Evolutionary conservation across 2,888 invertebrate genomes (phyloP).

Genomic region (Byasa hedistus): DNA sequence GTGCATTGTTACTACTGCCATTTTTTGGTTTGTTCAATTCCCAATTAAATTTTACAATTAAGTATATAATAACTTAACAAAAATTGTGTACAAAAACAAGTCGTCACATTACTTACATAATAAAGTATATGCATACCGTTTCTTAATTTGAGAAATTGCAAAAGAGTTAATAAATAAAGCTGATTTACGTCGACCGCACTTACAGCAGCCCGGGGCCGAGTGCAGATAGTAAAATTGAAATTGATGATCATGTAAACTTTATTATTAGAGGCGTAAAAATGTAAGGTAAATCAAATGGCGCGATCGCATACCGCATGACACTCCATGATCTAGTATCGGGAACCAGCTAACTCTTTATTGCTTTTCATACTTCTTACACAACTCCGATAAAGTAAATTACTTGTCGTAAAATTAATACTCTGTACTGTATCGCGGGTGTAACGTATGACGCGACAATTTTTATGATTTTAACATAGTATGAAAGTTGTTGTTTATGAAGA

Average conservation of each 20-base stretch:
- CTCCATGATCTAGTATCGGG: conserved; percentile 48
- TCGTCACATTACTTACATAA: not conserved
- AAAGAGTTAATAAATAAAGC: conserved; percentile 48
- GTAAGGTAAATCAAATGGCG: conserved; percentile 64
- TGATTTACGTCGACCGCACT: conserved; percentile 59
- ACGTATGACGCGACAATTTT: conserved; percentile 69
- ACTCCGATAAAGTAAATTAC: conserved; percentile 75
- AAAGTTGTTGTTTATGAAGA: not conserved
- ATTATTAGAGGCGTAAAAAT: conserved; percentile 69
- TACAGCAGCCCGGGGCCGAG: conserved; percentile 54
- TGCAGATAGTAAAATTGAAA: conserved; percentile 68
- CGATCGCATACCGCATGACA: conserved; percentile 42
- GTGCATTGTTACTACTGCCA: not conserved
- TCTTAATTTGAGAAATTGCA: conserved; percentile 25
- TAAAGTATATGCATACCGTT: not conserved
- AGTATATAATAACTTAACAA: not conserved
- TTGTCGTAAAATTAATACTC: conserved; percentile 71
- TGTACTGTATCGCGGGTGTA: conserved; percentile 70
- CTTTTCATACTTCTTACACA: conserved; percentile 66
- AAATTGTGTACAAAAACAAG: not conserved
- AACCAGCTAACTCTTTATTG: conserved; percentile 69
- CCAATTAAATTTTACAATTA: not conserved
- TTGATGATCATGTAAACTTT: conserved; percentile 75
- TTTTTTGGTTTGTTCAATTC: not conserved
- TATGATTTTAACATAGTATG: conserved; percentile 46